These are phyloP conservation scores for Falco concolor DNA, from an alignment of 2,797 vertebrate genomes.

Conservation along the genomic window DNA sequence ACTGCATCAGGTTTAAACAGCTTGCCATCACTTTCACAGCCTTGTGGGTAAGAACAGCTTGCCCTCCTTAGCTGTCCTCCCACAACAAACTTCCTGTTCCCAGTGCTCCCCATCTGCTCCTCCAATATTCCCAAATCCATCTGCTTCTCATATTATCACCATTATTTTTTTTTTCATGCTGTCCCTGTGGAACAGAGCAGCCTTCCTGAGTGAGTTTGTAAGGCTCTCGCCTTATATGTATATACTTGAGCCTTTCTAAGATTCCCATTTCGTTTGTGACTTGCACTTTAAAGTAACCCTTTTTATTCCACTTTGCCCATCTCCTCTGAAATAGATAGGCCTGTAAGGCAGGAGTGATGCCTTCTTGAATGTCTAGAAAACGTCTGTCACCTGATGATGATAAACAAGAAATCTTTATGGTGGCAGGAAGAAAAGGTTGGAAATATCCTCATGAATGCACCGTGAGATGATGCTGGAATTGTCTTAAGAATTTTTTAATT, in stretches of 20 bases:
- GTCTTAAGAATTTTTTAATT: not conserved
- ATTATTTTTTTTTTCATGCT: not conserved
- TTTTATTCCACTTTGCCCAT: not conserved
- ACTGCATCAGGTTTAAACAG: not conserved
- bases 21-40: not conserved
- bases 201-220: not conserved
- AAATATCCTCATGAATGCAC: not conserved
- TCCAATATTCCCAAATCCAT: not conserved
- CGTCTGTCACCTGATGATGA: not conserved
- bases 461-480: not conserved
- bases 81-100: not conserved
- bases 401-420: not conserved
- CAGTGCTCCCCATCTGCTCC: constrained; percentile 10
- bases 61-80: constrained; percentile 4
- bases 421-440: not conserved
- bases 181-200: not conserved
- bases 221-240: not conserved
- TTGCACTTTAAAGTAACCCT: not conserved
- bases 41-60: not conserved
- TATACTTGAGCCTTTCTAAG: not conserved
- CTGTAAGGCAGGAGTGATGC: not conserved
- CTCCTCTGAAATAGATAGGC: not conserved
- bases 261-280: not conserved
- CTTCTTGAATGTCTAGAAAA: not conserved
- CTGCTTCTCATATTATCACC: constrained; percentile 1